Evolutionary conservation across 2,888 invertebrate species (phyloP), one percentile per base, ranked within the genome.

Genomic region (Drosophila barbarae): DNA sequence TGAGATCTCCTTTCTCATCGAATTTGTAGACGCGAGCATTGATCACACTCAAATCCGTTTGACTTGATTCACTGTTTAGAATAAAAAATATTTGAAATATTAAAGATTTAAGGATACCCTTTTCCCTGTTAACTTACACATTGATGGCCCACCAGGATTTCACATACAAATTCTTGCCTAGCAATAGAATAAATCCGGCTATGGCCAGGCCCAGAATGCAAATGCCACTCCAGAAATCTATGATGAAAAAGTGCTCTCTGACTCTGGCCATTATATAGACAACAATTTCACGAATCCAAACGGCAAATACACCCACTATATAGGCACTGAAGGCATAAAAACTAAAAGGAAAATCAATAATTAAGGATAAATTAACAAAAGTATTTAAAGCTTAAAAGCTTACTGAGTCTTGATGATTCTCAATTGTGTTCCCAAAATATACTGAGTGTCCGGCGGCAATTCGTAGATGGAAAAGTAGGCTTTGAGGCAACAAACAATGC

Each of bases 161-260:
- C 2, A 86, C 87, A 28, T 83, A 75, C 55, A 74, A 52, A 50
- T 86, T 87, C 66, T 71, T 86, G 63, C 84, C 86, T 30, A 86
- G 69, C 15, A 86, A 51, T n/a, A 86, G 76, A 8, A 79, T 72
- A 12, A 87, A 86, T 0, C 76, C 87, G 3, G 83, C 79, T n/a
- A 85, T 71, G 41, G 86, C 84, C 59, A 87, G 58, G 6, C 67
- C 75, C 53, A 86, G 44, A 4, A 87, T 58, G 38, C 85, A 87
- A 35, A 86, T 84, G 15, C 86, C 87, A 38, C 85, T 87, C 87
- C 87, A 80, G 64, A 85, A 87, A 23, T 86, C 86, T 35, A 87
- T 85, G 34, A 86, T 85, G 30, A 86, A 86, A 72, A 81, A 86
- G 28, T 86, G 79, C 50, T 86, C 83, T 23, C 86, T 58, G 23